Base-by-base conservation (phyloP, 1,140 invertebrate species). In the Xylocopa sonorina region DNA sequence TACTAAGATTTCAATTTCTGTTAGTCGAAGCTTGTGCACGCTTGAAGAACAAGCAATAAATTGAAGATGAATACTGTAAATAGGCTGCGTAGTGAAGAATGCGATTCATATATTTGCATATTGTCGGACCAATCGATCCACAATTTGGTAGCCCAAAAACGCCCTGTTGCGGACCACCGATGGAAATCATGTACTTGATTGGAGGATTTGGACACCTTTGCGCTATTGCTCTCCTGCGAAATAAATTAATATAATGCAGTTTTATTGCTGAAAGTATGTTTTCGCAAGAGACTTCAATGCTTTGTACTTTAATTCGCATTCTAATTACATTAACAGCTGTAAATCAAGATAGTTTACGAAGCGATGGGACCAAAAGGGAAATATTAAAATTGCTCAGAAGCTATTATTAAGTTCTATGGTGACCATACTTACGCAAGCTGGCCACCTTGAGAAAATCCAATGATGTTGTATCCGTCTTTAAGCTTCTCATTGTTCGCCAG, bases 91-190 rank as follows among this genome's bases (percentile, higher is more conserved):
- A 92, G 88, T 97, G 97, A 0, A 99, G 94, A 1, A 99, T 82
- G 87, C 95, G 94, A 73, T 97, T 93, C 5, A 99, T 91, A 86
- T 96, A 95, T 89, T 99, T 95, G 92, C 99, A 99, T 3, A 94
- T 90, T n/a, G 93, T 92, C 80, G 94, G 93, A 24, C 94, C 93
- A 2, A 96, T 89, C 7, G 94, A 94, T 21, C 94, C 94, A 90
- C 97, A 98, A 80, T 95, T 94, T 21, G 97, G 97, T 58, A 97
- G 86, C 0, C 97, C 97, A 88, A 96, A 97, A 67, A 99, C 96
- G 57, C 99, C 99, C 94, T 99, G 99, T 92, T 99, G 99, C 90
- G 99, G 99, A 0, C 98, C 99, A 62, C 99, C 99, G 18, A 99
- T 90, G 7, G 97, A 97, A 83, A 99, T 97, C 3, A 99, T 93